These are phyloP conservation scores for Equus quagga DNA, from an alignment of 2,113 vertebrate species.

Conservation along the genomic window DNA sequence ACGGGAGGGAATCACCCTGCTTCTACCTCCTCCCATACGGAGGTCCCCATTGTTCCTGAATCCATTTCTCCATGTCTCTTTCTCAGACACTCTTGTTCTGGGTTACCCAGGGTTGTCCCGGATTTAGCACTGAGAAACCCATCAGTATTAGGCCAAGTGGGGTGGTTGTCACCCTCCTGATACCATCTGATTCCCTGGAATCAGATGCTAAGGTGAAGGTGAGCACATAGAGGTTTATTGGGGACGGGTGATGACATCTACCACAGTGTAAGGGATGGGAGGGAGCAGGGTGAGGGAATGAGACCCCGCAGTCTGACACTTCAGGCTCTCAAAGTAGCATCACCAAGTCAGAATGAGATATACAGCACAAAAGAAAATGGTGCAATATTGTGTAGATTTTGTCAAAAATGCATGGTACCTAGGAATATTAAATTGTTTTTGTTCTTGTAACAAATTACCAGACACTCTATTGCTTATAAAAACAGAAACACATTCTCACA, in stretches of 20 bases:
- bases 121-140: background rate
- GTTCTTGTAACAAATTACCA: background rate
- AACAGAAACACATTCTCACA: background rate
- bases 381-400: too few species aligned
- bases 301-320: background rate
- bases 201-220: background rate
- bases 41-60: background rate
- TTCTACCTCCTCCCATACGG: too few species aligned
- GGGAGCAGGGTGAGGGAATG: background rate
- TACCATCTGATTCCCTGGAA: background rate
- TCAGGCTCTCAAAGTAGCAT: background rate
- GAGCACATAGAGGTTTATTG: background rate
- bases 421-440: background rate
- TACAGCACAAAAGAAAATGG: background rate
- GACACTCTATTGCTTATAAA: background rate
- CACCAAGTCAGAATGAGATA: background rate
- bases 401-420: too few species aligned
- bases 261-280: background rate
- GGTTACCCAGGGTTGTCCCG: background rate
- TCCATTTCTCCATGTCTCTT: background rate
- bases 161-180: background rate
- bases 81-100: background rate
- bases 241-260: background rate
- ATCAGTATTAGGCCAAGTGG: background rate
- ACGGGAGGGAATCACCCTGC: too few species aligned